Percentiles rank a stretch among this genome's conserved stretches.
These are phyloP conservation scores for Pseudobourletiella spinata DNA, from an alignment of 1,140 invertebrate genomes.

Conservation along the genomic window DNA sequence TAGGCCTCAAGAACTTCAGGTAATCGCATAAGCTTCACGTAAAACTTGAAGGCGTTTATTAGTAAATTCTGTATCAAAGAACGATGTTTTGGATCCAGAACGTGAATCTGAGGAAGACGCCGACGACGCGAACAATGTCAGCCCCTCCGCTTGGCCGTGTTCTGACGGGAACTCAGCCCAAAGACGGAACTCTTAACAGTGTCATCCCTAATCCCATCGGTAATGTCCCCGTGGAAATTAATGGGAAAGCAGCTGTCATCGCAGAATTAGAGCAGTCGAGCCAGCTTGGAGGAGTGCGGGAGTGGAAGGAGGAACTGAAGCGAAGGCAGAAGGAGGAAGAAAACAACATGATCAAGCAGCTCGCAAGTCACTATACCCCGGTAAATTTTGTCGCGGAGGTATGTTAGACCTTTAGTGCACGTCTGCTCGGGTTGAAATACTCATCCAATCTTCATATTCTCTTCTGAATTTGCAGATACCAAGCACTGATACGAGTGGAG, in stretches of 20 bases:
- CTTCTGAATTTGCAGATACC: slow-evolving; percentile 57
- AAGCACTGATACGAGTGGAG: slow-evolving; percentile 76
- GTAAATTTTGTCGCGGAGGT: slow-evolving; percentile 35
- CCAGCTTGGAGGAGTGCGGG: slow-evolving; percentile 33
- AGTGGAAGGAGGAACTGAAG: slow-evolving; percentile 35
- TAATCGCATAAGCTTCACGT: slow-evolving; percentile 5
- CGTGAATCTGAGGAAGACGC: slow-evolving; percentile 34
- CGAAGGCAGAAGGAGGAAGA: slow-evolving; percentile 31
- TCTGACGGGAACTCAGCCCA: slow-evolving; percentile 13
- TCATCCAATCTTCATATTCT: neutral
- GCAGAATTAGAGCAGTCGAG: slow-evolving; percentile 33
- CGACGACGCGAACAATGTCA: slow-evolving; percentile 28
- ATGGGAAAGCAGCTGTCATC: slow-evolving; percentile 30
- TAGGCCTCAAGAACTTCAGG: slow-evolving; percentile 30
- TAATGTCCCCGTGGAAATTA: neutral
- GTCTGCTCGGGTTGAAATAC: no score
- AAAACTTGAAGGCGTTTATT: neutral
- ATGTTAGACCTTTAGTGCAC: no score
- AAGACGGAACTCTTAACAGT: neutral
- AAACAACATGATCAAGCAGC: slow-evolving; percentile 30
- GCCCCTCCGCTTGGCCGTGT: slow-evolving; percentile 33
- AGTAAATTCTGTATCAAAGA: neutral
- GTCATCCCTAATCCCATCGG: neutral
- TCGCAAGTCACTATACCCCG: slow-evolving; percentile 27
- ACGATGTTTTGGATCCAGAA: slow-evolving; percentile 17